phyloP scores from a whole-genome alignment of 53 echinoderm and acorn worm species.

The Pentamera pediparva region DNA sequence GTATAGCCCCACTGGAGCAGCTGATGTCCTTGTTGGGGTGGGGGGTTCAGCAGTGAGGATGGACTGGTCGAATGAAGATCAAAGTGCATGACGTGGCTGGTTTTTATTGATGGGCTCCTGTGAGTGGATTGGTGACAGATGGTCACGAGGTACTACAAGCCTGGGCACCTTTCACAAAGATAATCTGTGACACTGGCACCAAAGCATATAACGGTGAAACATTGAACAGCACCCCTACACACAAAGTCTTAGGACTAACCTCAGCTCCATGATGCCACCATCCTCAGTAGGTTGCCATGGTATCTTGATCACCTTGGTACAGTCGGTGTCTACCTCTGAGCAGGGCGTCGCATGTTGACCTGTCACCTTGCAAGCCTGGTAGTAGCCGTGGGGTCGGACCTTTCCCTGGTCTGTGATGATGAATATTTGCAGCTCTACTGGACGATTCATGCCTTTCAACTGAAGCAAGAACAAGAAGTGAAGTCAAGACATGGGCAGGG shows the following conservation, averaged over 20 bases:
- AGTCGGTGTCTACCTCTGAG: conserved; percentile 66
- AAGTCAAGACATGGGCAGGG: neutral
- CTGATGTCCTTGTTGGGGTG: too few relatives aligned
- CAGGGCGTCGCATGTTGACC: conserved; percentile 91
- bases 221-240: too few relatives aligned
- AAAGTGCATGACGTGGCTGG: too few relatives aligned
- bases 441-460: conserved; percentile 59
- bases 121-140: too few relatives aligned
- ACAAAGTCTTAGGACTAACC: neutral
- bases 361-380: conserved; percentile 97
- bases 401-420: conserved; percentile 85
- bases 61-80: too few relatives aligned
- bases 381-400: conserved; percentile 90
- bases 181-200: too few relatives aligned
- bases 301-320: conserved; percentile 85
- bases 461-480: conserved; percentile 15
- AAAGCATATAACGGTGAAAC: too few relatives aligned
- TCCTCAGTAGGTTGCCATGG: conserved; percentile 66
- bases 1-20: too few relatives aligned
- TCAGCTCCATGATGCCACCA: conserved; percentile 59
- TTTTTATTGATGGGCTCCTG: too few relatives aligned
- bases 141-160: too few relatives aligned
- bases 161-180: too few relatives aligned
- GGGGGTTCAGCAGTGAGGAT: too few relatives aligned
- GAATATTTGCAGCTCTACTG: conserved; percentile 73